phyloP scores from a whole-genome alignment of 1,140 invertebrate genomes.

The Drosophila aff. region DNA sequence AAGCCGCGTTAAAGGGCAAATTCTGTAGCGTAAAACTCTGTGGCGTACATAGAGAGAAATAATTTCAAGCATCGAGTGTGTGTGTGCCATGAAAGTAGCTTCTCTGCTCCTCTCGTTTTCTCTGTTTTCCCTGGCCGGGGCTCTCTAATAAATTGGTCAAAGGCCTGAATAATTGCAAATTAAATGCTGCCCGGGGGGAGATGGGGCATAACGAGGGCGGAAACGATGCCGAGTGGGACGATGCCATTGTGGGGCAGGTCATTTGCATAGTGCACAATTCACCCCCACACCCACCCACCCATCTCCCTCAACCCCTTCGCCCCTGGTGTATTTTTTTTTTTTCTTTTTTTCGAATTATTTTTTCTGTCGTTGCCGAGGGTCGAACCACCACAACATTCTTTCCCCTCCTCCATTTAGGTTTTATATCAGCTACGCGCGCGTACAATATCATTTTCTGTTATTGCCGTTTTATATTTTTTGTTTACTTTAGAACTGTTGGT shows the following conservation, averaged over 20 bases:
- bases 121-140: constrained; percentile 22
- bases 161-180: constrained; percentile 76
- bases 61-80: background rate
- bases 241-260: constrained; percentile 47
- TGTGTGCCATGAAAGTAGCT: background rate
- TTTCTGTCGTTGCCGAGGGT: constrained; percentile 6
- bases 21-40: background rate
- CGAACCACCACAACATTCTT: constrained; percentile 5
- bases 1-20: background rate
- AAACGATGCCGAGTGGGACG: constrained; percentile 6
- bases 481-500: constrained; percentile 64
- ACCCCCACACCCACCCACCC: background rate
- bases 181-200: constrained; percentile 35
- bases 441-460: constrained; percentile 60
- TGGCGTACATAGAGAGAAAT: background rate
- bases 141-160: constrained; percentile 70
- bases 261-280: constrained; percentile 27
- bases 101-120: background rate
- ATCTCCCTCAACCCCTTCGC: background rate
- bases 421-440: constrained; percentile 58
- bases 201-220: background rate
- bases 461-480: constrained; percentile 39
- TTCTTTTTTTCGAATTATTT: constrained; percentile 11
- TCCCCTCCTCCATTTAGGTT: constrained; percentile 31
- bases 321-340: background rate